Conservation (phyloP, 1,140 invertebrate genomes). For the Nymphalis io region DNA sequence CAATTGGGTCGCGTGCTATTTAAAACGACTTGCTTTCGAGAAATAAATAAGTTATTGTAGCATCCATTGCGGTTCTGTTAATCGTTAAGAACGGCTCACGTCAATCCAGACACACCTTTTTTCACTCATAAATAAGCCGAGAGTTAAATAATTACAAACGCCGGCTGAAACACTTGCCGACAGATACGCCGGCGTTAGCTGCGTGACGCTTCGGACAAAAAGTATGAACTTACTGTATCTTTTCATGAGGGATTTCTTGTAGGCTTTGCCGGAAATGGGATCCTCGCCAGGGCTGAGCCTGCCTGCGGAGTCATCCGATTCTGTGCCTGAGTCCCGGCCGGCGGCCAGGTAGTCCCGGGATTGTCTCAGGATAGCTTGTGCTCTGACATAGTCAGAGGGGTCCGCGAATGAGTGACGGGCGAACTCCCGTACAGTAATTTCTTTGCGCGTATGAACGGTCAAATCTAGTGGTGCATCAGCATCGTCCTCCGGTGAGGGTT, state of each 20-base stretch:
- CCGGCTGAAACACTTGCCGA: conserved; percentile 11
- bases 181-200: background rate
- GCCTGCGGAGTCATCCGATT: conserved; percentile 88
- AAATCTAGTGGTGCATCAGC: conserved; percentile 83
- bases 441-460: conserved; percentile 75
- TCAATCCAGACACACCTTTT: conserved; percentile 16
- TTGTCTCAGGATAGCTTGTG: conserved; percentile 73
- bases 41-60: conserved; percentile 31
- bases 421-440: conserved; percentile 77
- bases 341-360: conserved; percentile 83
- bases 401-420: conserved; percentile 72
- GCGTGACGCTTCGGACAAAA: background rate
- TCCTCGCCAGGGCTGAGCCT: conserved; percentile 80
- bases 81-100: conserved; percentile 23
- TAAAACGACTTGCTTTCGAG: conserved; percentile 19
- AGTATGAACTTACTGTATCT: conserved; percentile 89
- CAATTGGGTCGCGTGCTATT: conserved; percentile 25
- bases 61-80: conserved; percentile 7
- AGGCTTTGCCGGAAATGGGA: conserved; percentile 86
- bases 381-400: conserved; percentile 71
- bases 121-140: conserved; percentile 23
- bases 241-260: conserved; percentile 94
- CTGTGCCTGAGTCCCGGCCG: conserved; percentile 85
- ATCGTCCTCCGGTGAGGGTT: conserved; percentile 70
- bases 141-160: conserved; percentile 22